Base-by-base conservation (phyloP, 2,888 invertebrate species). In the Tipula lateralis region DNA sequence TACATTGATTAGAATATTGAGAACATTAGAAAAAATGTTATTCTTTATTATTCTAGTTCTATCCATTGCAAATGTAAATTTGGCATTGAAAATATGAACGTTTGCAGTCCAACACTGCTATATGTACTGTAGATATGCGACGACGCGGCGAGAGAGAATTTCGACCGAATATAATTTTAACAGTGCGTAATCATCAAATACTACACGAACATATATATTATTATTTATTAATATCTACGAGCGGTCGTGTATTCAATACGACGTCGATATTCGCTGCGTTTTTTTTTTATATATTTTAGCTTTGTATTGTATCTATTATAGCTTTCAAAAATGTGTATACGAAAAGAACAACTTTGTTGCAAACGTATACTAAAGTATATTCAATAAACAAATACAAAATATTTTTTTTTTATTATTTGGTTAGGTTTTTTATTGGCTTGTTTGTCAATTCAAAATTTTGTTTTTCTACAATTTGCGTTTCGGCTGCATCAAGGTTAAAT, bases 21-120 rank as follows among this genome's bases (percentile, higher is more conserved):
- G 66, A 66, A 24, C 24, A 66, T 66, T 66, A 66, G 66, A 66
- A 66, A n/a, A n/a, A 66, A 66, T 66, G 9, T 66, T 66, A 9
- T 24, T 66, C 12, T 66, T 66, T 24, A 24, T 50, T 19, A 24
- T 50, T 50, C 39, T 39, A 39, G 12, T 12, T 39, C 24, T 50
- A 24, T 50, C 24, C 24, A 24, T 24, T 66, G 66, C 66, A 66
- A 66, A 66, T 24, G 66, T 66, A 66, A 24, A 66, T 66, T 66
- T 66, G 66, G 66, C 66, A 66, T 66, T 66, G 66, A 66, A 66
- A 66, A 66, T 66, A 66, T 66, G 66, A 66, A 66, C 24, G 66
- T 66, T 66, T 66, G 24, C 66, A 66, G 9, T 24, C 16, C 44
- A 50, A 50, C 39, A 50, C 44, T n/a, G 1, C n/a, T 16, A 44